Evolutionary conservation across 2,888 invertebrate species (phyloP).

Genomic region (Lutraria lutraria): DNA sequence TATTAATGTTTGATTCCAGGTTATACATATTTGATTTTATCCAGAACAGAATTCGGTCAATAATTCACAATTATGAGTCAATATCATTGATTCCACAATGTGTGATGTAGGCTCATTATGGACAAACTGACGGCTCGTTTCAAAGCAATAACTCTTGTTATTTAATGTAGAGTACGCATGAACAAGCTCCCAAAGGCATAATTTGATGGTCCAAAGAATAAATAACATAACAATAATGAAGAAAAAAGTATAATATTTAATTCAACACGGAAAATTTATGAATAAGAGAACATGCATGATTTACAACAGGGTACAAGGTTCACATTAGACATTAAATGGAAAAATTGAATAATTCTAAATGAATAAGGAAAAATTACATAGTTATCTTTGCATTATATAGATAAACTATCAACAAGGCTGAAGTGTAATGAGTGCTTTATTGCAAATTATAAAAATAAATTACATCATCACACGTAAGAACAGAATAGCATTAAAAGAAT

Average conservation of each 20-base stretch:
- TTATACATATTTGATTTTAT: neutral
- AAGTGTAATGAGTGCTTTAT: conserved; percentile 50
- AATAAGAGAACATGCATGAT: conserved; percentile 68
- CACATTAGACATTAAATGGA: conserved; percentile 60
- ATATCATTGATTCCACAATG: neutral
- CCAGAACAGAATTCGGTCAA: neutral
- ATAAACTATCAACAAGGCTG: conserved; percentile 53
- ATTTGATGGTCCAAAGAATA: neutral
- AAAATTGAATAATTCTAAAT: conserved; percentile 57
- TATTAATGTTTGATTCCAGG: neutral
- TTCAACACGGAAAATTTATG: conserved; percentile 69
- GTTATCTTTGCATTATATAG: conserved; percentile 53
- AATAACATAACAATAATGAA: conserved; percentile 52
- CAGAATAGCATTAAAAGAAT: neutral
- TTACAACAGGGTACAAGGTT: conserved; percentile 59
- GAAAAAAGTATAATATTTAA: conserved; percentile 69
- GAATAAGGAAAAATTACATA: conserved; percentile 56
- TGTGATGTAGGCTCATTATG: too few relatives aligned
- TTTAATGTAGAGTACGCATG: too few relatives aligned
- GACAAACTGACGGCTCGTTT: too few relatives aligned
- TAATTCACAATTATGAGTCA: neutral
- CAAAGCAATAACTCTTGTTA: too few relatives aligned
- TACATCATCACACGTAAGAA: conserved; percentile 36
- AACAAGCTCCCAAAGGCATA: neutral
- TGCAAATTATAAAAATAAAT: conserved; percentile 54